Percentiles rank a stretch among this genome's conserved stretches.
Evolutionary conservation across 2,888 invertebrate genomes (phyloP).

Genomic region (Nebria brevicollis): DNA sequence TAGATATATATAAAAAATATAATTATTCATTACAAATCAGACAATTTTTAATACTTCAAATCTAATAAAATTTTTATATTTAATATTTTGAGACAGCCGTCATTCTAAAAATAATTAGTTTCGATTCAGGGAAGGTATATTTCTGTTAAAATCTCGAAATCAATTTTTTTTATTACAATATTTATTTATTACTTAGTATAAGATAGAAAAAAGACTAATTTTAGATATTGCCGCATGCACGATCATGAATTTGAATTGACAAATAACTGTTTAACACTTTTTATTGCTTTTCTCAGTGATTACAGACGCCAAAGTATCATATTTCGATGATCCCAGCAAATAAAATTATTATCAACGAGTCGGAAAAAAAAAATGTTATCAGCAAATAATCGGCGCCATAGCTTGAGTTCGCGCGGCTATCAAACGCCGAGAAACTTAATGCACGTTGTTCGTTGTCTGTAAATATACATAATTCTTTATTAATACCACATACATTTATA

Average conservation of each 20-base stretch:
- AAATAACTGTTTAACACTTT: neutral
- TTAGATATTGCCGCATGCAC: neutral
- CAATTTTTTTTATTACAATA: too few relatives aligned
- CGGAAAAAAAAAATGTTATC: conserved; percentile 29
- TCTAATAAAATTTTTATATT: too few relatives aligned
- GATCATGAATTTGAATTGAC: neutral
- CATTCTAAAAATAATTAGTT: too few relatives aligned
- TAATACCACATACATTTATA: neutral
- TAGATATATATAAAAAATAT: too few relatives aligned
- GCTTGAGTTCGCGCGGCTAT: conserved; percentile 1
- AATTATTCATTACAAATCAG: too few relatives aligned
- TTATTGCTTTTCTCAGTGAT: neutral
- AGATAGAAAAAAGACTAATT: neutral
- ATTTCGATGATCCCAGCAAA: conserved; percentile 31
- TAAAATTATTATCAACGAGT: conserved; percentile 26
- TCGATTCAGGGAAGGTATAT: too few relatives aligned
- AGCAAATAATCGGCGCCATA: conserved; percentile 39
- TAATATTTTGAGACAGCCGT: too few relatives aligned
- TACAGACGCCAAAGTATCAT: conserved; percentile 19
- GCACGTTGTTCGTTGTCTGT: conserved; percentile 14
- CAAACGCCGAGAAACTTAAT: neutral
- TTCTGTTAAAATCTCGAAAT: too few relatives aligned
- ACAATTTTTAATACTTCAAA: too few relatives aligned
- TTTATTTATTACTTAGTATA: too few relatives aligned
- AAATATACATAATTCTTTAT: conserved; percentile 23